phyloP scores from a whole-genome alignment of 2,797 vertebrate genomes.

The Leptatherina wallacei region DNA sequence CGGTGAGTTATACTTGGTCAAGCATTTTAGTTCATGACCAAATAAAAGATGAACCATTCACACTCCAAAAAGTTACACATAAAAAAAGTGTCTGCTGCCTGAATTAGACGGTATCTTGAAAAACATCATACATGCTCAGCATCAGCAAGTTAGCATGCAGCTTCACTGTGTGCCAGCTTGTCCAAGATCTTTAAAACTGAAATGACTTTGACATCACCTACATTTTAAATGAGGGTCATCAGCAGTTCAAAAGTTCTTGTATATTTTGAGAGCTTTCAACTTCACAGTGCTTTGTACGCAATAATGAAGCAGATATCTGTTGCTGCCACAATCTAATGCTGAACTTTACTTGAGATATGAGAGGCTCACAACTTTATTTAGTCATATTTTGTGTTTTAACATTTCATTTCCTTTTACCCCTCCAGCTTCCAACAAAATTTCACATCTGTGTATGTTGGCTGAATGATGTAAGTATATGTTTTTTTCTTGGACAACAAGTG shows the following conservation, averaged over 20 bases:
- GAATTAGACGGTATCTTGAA: constrained; percentile 1
- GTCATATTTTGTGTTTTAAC: background rate
- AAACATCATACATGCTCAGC: background rate
- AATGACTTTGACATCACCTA: background rate
- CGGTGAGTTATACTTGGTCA: background rate
- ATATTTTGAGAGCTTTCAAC: background rate
- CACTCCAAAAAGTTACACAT: background rate
- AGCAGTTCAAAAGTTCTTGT: background rate
- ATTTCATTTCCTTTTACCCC: background rate
- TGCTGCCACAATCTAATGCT: background rate
- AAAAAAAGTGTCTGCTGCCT: background rate
- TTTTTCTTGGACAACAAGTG: constrained; percentile 14
- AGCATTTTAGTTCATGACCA: constrained; percentile 4
- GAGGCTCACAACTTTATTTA: background rate
- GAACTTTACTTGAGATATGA: background rate
- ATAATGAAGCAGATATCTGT: background rate
- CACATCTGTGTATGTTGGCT: background rate
- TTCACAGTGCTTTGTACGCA: background rate
- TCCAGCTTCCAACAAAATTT: background rate
- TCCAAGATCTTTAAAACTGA: background rate
- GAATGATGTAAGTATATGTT: background rate
- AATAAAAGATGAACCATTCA: background rate
- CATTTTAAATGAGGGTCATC: background rate
- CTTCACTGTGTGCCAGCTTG: background rate
- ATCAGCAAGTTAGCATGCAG: background rate